Conservation (phyloP, 2,797 vertebrate species). For the Pseudochirops corinnae region DNA sequence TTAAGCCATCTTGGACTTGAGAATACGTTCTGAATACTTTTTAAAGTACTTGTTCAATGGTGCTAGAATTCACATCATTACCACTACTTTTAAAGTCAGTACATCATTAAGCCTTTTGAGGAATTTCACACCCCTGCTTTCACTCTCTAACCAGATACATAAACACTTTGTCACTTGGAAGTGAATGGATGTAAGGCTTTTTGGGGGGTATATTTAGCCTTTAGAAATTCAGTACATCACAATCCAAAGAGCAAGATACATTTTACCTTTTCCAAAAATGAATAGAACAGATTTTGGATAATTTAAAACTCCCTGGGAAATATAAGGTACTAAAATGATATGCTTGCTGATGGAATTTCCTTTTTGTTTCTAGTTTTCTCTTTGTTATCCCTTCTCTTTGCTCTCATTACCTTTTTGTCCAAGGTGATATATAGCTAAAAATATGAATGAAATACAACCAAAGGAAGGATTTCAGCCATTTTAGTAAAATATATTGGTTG, state of each 20-base stretch:
- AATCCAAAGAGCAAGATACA: conserved; percentile 18
- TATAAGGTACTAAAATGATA: background rate
- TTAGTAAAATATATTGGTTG: accelerated
- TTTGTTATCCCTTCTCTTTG: conserved; percentile 24
- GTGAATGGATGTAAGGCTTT: conserved; percentile 62
- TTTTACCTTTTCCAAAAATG: conserved; percentile 48
- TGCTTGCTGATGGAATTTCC: background rate
- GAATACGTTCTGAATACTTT: conserved; percentile 42
- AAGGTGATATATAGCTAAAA: background rate
- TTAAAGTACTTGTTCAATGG: conserved; percentile 10
- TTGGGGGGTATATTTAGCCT: conserved; percentile 12
- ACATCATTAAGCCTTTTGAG: conserved; percentile 68
- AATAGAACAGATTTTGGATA: background rate
- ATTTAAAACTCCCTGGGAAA: background rate
- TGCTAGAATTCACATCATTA: conserved; percentile 37
- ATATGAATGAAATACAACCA: background rate
- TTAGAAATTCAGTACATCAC: background rate
- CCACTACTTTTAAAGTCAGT: conserved; percentile 32
- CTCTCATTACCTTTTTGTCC: background rate
- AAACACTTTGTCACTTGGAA: conserved; percentile 36
- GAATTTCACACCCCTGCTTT: conserved; percentile 39
- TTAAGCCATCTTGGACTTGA: background rate
- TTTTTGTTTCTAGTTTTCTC: background rate
- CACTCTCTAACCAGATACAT: conserved; percentile 53
- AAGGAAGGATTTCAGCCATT: background rate